phyloP scores from a whole-genome alignment of 2,113 vertebrate genomes.

The Laticauda colubrina region DNA sequence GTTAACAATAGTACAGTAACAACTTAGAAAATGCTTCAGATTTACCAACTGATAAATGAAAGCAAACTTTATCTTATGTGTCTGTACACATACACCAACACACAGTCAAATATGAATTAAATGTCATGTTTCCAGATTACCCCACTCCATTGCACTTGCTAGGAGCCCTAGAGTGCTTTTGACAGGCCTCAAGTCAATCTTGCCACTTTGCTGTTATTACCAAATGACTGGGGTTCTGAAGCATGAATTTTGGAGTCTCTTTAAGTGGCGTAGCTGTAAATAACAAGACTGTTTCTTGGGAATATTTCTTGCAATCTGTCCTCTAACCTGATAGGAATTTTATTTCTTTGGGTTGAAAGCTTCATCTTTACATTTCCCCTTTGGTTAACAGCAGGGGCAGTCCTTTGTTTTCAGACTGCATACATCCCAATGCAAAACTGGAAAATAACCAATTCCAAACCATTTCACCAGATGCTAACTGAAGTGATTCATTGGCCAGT shows the following conservation, averaged over 20 bases:
- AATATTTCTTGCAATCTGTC: neutral
- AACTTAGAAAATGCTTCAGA: neutral
- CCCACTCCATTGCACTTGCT: neutral
- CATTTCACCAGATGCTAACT: neutral
- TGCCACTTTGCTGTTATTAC: neutral
- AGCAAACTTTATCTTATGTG: neutral
- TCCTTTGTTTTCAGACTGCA: neutral
- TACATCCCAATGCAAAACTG: neutral
- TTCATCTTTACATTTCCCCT: neutral
- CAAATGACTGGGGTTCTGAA: slow-evolving; percentile 27
- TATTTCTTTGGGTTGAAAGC: neutral
- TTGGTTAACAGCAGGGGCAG: neutral
- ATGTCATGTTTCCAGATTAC: slow-evolving; percentile 8
- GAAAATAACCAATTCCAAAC: neutral
- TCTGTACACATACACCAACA: neutral
- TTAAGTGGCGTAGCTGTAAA: slow-evolving; percentile 31
- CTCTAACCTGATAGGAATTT: neutral
- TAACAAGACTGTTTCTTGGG: slow-evolving; percentile 5
- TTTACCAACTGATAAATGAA: neutral
- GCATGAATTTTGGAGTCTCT: slow-evolving; percentile 22
- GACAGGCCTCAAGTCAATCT: neutral
- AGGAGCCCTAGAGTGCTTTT: neutral
- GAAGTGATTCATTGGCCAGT: neutral
- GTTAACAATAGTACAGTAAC: neutral
- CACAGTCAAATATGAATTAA: neutral